Evolutionary conservation across 1,140 invertebrate species (phyloP), one percentile per base, ranked within the genome.

Genomic region (Drosophila cardini): DNA sequence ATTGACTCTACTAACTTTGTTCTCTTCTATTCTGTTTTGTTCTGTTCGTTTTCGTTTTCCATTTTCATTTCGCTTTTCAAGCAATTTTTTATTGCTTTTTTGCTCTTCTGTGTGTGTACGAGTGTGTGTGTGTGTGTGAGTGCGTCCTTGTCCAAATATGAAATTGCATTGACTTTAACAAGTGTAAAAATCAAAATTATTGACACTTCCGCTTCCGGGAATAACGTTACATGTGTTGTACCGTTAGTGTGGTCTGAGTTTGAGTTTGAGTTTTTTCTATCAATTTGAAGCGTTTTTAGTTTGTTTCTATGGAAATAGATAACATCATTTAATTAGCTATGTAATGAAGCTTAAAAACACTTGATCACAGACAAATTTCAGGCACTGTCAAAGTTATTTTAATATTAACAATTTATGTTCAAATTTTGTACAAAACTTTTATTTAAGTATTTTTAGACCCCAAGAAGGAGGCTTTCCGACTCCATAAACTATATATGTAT

Each of bases 111-210:
- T 48, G 46, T 48, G 8, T 5, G 9, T 30, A 3, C 9, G 46
- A 16, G 21, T 48, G 45, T 48, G 18, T 8, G 7, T 26, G 2
- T 16, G 46, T 36, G 21, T 50, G 46, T 50, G 21, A 9, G 10
- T 13, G 8, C 8, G 46, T 52, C 74, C 71, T 85, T 85, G 80
- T 80, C 50, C 74, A 58, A 65, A 77, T 71, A 78, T 70, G 70
- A 87, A 86, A 48, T 48, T 86, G 75, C 68, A 87, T 79, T 83
- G 79, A 83, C 75, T 87, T 89, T 80, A 72, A 72, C 76, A 89
- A 87, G 79, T 77, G 79, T 68, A 80, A 87, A 83, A 87, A 80
- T 89, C 84, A 87, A 83, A 87, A 79, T 80, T 87, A 80, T 87
- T 80, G 83, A 83, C 83, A 87, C 43, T 46, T 60, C 30, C 57